Evolutionary conservation across 2,888 invertebrate species (phyloP), one percentile per base, ranked within the genome.

Genomic region (Notodonta dromedarius): DNA sequence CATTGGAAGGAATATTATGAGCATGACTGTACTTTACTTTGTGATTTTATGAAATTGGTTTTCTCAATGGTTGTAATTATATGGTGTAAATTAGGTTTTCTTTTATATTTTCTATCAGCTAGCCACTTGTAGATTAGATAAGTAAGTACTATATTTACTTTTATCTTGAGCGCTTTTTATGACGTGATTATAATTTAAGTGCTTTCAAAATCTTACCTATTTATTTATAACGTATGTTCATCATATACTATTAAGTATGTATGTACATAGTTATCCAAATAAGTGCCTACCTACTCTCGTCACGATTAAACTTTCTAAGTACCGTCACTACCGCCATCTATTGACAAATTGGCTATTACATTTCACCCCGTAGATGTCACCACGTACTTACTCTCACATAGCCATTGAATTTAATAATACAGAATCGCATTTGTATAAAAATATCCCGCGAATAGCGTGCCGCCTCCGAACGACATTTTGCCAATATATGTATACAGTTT

Each of bases 401-500:
- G 8, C 40, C 63, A 69, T 65, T 16, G 60, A 74, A 70, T 76
- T 64, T 76, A 74, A 71, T 76, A 74, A 71, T 74, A 63, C 64
- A 67, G 56, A 74, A 65, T 63, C 71, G 56, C 63, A 73, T 71
- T 62, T 64, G 65, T 69, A 71, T 73, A 69, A 75, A 76, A 68
- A 69, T 73, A 52, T 64, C 66, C 64, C 54, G 63, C 63, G 67
- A 66, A 62, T 76, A 63, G 60, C 57, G 69, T 73, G 75, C 73
- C 74, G 73, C 67, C 62, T 71, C 71, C 71, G 74, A 79, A 82
- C 80, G 83, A 84, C 82, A 86, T 88, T 88, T 87, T 78, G 71
- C 70, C 78, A 79, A 68, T 85, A 79, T 81, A 68, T 85, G 78
- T 81, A 84, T 84, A 83, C 81, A 84, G 78, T 86, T 85, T 85